These are phyloP conservation scores for Latrodectus geometricus DNA, from an alignment of 1,140 invertebrate species.

Conservation along the genomic window DNA sequence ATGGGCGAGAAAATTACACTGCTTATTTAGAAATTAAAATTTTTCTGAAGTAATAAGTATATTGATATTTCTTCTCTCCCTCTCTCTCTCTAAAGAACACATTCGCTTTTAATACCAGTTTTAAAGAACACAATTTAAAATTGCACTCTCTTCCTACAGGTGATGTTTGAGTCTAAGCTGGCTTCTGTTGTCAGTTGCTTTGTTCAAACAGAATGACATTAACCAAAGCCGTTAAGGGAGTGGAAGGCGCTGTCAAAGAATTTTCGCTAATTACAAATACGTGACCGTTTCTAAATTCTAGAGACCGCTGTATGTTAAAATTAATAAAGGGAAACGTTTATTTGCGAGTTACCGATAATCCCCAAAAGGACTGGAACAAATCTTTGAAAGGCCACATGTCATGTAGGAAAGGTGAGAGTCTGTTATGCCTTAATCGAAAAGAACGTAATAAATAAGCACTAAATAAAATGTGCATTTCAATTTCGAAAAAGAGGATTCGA, in stretches of 20 bases:
- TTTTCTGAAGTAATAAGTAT: too few relatives aligned
- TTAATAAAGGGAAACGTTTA: slow-evolving; percentile 35
- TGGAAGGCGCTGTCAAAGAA: slow-evolving; percentile 3
- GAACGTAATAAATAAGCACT: slow-evolving; percentile 7
- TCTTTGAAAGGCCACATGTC: not conserved
- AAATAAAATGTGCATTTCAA: not conserved
- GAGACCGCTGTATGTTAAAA: slow-evolving; percentile 16
- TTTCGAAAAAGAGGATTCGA: too few relatives aligned
- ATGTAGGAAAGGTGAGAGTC: not conserved
- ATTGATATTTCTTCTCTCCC: not conserved
- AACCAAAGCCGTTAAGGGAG: not conserved
- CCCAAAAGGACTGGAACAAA: not conserved
- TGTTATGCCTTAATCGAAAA: not conserved
- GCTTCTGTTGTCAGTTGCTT: not conserved
- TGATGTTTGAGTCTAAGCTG: not conserved
- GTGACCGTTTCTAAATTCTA: slow-evolving; percentile 39
- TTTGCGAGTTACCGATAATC: slow-evolving; percentile 16
- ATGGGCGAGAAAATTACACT: too few relatives aligned
- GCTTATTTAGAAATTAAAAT: too few relatives aligned
- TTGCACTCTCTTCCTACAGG: not conserved
- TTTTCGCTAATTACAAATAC: slow-evolving; percentile 47
- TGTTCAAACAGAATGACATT: slow-evolving; percentile 16
- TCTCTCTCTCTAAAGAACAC: not conserved
- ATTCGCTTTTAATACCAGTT: not conserved
- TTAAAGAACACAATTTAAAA: not conserved